A percentile compares a stretch with the other conserved stretches of the same genome.
phyloP scores from a whole-genome alignment of 2,113 vertebrate species.

The Mixornis gularis region DNA sequence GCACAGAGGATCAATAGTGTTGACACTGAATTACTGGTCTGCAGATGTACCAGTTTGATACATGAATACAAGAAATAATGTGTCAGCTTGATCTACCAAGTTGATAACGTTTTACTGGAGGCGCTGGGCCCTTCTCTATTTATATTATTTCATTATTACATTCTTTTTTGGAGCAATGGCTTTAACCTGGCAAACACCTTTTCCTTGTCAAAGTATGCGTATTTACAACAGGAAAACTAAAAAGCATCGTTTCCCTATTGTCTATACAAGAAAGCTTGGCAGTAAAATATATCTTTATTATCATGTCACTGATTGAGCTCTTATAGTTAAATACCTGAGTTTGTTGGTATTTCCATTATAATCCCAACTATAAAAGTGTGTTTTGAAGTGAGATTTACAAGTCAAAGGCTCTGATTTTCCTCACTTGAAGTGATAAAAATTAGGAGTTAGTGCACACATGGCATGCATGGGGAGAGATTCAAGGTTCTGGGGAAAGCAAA shows the following conservation, averaged over 20 bases:
- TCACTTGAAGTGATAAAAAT: not conserved
- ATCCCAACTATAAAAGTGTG: not conserved
- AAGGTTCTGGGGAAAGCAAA: not conserved
- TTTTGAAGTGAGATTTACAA: not conserved
- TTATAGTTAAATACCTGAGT: not conserved
- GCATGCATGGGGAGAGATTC: not conserved
- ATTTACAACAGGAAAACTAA: conserved; percentile 51
- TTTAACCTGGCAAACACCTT: conserved; percentile 39
- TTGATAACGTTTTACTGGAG: not conserved
- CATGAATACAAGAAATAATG: not conserved
- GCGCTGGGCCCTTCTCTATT: not conserved
- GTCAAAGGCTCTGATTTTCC: not conserved
- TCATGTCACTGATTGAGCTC: not conserved
- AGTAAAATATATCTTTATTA: conserved; percentile 30
- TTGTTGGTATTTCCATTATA: not conserved
- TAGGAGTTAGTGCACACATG: not conserved
- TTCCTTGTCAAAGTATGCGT: conserved; percentile 27
- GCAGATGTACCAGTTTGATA: not conserved
- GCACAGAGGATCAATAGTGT: not conserved
- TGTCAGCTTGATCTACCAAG: not conserved
- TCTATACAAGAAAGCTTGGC: conserved; percentile 6
- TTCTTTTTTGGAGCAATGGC: conserved; percentile 16
- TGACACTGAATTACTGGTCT: not conserved
- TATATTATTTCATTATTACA: not conserved
- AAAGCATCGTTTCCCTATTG: not conserved